Percentiles rank a stretch among this genome's conserved stretches.
These are phyloP conservation scores for Isaurus tuberculatus DNA, from an alignment of 92 coral and sea anemone genomes.

Conservation along the genomic window DNA sequence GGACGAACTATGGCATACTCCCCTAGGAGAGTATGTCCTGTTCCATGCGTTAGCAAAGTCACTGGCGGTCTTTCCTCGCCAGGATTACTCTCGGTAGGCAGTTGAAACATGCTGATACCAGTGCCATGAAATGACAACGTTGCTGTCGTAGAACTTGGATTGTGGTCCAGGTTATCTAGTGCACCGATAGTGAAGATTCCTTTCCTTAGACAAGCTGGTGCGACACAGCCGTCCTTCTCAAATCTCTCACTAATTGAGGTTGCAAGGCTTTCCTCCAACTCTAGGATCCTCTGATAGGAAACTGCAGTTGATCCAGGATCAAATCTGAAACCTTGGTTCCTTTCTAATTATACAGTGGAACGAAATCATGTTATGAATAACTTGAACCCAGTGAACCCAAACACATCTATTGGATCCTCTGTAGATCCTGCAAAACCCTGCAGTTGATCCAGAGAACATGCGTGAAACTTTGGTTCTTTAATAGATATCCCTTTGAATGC, in stretches of 20 bases:
- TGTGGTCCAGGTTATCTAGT: slow-evolving; percentile 69
- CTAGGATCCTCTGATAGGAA: slow-evolving; percentile 66
- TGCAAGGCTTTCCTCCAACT: slow-evolving; percentile 57
- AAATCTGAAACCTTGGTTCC: too few relatives aligned
- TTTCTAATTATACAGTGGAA: too few relatives aligned
- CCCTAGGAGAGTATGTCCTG: background rate
- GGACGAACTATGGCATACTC: slow-evolving; percentile 21
- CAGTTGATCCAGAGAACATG: too few relatives aligned
- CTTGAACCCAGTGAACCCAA: too few relatives aligned
- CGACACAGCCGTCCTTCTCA: slow-evolving; percentile 54
- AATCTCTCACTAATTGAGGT: slow-evolving; percentile 48
- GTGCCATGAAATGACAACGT: slow-evolving; percentile 69
- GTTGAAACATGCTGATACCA: slow-evolving; percentile 60
- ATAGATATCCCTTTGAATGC: too few relatives aligned
- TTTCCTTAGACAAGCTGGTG: slow-evolving; percentile 51
- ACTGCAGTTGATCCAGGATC: too few relatives aligned
- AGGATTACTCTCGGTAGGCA: slow-evolving; percentile 41
- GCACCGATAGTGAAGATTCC: slow-evolving; percentile 64
- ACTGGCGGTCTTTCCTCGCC: slow-evolving; percentile 46
- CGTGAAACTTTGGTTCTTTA: too few relatives aligned
- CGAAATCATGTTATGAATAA: too few relatives aligned
- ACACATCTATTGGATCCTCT: too few relatives aligned
- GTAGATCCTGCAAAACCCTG: too few relatives aligned
- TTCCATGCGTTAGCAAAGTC: background rate
- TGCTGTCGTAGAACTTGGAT: slow-evolving; percentile 61